These are phyloP conservation scores for Lepidocolaptes lacrymiger DNA, from an alignment of 2,797 vertebrate species.

Conservation along the genomic window DNA sequence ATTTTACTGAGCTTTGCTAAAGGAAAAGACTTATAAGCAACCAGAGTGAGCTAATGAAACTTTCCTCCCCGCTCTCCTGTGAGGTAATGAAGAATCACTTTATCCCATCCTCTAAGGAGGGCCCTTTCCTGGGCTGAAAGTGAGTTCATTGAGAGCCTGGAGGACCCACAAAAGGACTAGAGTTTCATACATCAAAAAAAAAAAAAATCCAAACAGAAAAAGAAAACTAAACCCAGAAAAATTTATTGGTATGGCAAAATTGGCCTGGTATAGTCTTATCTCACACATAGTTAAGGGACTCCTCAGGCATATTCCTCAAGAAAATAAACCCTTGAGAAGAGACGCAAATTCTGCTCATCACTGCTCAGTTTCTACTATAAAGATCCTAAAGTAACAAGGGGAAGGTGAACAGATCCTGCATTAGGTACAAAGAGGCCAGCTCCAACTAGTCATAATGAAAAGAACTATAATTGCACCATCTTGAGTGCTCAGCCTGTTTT, in stretches of 20 bases:
- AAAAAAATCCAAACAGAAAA: not conserved
- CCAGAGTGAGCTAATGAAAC: not conserved
- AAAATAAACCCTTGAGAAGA: not conserved
- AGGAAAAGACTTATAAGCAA: not conserved
- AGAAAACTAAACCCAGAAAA: not conserved
- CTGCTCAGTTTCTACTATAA: not conserved
- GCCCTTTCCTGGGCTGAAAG: not conserved
- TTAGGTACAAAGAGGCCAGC: not conserved
- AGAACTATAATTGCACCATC: not conserved
- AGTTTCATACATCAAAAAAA: not conserved
- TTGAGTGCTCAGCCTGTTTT: not conserved
- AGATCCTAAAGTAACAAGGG: not conserved
- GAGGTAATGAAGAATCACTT: not conserved
- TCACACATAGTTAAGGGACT: not conserved
- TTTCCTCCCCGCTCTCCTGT: fast-evolving
- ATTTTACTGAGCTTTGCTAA: not conserved
- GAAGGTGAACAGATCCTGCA: not conserved
- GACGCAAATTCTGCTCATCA: not conserved
- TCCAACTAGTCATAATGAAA: not conserved
- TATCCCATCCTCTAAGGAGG: not conserved
- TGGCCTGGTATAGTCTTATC: not conserved
- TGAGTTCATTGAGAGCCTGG: not conserved
- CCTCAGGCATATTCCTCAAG: not conserved
- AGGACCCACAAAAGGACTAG: not conserved
- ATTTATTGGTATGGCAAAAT: not conserved